Evolutionary conservation across 2,888 invertebrate species (phyloP).

Genomic region (Operophtera brumata): DNA sequence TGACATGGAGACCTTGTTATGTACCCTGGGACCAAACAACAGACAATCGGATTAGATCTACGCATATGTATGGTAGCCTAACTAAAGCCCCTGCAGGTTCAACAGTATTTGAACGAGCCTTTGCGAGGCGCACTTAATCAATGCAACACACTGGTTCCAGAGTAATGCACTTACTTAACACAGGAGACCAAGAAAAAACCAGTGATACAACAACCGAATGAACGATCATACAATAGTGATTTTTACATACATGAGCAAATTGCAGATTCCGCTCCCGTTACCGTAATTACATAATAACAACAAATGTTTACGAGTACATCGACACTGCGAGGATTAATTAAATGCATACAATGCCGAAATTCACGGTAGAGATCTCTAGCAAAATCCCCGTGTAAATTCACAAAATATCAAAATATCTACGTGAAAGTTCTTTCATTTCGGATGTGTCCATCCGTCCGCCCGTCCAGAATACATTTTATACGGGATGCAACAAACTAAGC

Average conservation of each 20-base stretch:
- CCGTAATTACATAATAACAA: slow-evolving; percentile 27
- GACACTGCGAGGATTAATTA: slow-evolving; percentile 14
- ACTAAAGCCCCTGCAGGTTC: background rate
- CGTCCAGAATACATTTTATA: slow-evolving; percentile 18
- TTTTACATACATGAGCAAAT: slow-evolving; percentile 1
- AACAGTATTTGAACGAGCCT: background rate
- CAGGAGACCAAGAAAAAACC: no score
- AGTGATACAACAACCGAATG: no score
- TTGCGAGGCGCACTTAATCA: background rate
- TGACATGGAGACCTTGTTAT: slow-evolving; percentile 19
- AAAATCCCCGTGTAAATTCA: slow-evolving; percentile 4
- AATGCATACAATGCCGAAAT: slow-evolving; percentile 3
- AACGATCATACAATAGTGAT: slow-evolving; percentile 1
- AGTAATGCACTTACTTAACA: no score
- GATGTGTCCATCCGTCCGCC: slow-evolving; percentile 9
- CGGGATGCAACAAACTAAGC: slow-evolving; percentile 23
- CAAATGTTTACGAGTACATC: slow-evolving; percentile 18
- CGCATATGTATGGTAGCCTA: slow-evolving; percentile 6
- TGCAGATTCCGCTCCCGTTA: slow-evolving; percentile 21
- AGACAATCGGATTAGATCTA: slow-evolving; percentile 4
- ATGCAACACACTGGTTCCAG: background rate
- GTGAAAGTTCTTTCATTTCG: slow-evolving; percentile 22
- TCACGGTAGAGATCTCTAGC: slow-evolving; percentile 2
- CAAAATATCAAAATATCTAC: slow-evolving; percentile 13
- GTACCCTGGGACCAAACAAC: slow-evolving; percentile 9